Percentiles rank a stretch among this genome's conserved stretches.
These are phyloP conservation scores for Heterohyrax brucei DNA, from an alignment of 2,797 vertebrate genomes.

Conservation along the genomic window DNA sequence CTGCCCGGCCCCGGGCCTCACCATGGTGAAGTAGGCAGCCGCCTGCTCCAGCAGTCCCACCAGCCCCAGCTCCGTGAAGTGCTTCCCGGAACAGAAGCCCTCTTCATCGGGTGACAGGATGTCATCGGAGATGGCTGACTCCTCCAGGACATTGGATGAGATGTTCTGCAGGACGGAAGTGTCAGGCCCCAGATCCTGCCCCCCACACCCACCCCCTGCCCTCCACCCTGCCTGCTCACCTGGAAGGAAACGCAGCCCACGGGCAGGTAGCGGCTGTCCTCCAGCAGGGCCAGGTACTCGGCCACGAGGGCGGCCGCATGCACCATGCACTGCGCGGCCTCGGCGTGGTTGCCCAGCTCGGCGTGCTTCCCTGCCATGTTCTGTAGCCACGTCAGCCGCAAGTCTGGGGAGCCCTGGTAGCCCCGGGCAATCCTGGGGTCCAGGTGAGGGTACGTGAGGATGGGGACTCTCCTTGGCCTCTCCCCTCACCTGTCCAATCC, in stretches of 20 bases:
- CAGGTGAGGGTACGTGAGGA: not conserved
- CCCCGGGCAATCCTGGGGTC: constrained; percentile 95
- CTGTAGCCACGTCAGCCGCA: constrained; percentile 97
- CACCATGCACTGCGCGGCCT: constrained; percentile 96
- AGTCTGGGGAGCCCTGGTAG: constrained; percentile 97
- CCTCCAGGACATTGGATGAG: constrained; percentile 96
- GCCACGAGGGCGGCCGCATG: constrained; percentile 96
- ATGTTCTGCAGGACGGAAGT: constrained; percentile 91
- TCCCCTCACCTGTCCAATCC: not conserved
- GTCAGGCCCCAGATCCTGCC: accelerated
- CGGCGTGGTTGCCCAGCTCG: constrained; percentile 95
- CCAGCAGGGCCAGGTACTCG: constrained; percentile 97
- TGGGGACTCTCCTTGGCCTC: not conserved
- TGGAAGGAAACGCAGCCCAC: constrained; percentile 98
- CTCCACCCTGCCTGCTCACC: constrained; percentile 86
- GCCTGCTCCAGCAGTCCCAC: constrained; percentile 96
- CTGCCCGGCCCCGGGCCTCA: constrained; percentile 77
- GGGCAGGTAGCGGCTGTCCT: constrained; percentile 96
- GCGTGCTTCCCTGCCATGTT: constrained; percentile 97
- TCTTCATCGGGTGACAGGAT: constrained; percentile 97
- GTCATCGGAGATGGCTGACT: constrained; percentile 96
- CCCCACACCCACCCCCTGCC: accelerated
- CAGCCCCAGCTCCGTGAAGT: constrained; percentile 96
- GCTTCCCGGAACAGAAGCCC: constrained; percentile 96
- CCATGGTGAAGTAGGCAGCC: constrained; percentile 95